Evolutionary conservation across 2,113 vertebrate species (phyloP), one percentile per base, ranked within the genome.

Genomic region (Tragelaphus strepsiceros): DNA sequence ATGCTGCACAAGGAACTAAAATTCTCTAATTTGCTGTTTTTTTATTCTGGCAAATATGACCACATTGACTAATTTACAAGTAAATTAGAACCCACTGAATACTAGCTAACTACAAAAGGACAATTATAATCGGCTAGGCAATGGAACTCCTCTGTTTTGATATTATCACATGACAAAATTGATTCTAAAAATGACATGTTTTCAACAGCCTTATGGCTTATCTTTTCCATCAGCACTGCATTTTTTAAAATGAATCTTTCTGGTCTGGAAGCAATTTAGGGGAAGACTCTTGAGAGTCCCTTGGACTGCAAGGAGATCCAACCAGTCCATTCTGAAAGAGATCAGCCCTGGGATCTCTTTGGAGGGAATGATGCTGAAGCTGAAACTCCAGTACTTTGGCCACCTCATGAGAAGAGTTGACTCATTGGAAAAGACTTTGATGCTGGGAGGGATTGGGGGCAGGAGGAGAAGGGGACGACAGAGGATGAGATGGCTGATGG

Each of bases 31-130:
- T 95, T 88, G 46, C 85, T 80, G 32, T 90, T 94, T 26, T 71
- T 32, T 19, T 86, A 71, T 74, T 82, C 85, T 91, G 46, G 74
- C 62, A 94, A 95, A 85, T 96, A 88, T 94, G 77, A 95, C 88
- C 90, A 88, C 46, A 39, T 11, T 78, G 77, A 98, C 61, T 96
- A 86, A 88, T 96, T 96, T 97, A 82, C 74, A 96, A 95, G 64
- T 95, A 87, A 94, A 96, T 94, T 95, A 97, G 86, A 96, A 94
- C 86, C 32, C 35, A 49, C 13, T 59, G 53, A 96, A 46, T 49
- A 59, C n/a, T 13, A 12, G 78, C 56, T 59, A 96, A 91, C 85
- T 74, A 77, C 58, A 88, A 88, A 96, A 90, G 74, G 62, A 88
- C 43, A 74, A 67, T 91, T 96, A 49, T 83, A 89, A 97, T 86